A percentile compares a stretch with the other conserved stretches of the same genome.
Conservation (phyloP, 2,113 vertebrate genomes). For the Poeciliopsis turrubarensis region DNA sequence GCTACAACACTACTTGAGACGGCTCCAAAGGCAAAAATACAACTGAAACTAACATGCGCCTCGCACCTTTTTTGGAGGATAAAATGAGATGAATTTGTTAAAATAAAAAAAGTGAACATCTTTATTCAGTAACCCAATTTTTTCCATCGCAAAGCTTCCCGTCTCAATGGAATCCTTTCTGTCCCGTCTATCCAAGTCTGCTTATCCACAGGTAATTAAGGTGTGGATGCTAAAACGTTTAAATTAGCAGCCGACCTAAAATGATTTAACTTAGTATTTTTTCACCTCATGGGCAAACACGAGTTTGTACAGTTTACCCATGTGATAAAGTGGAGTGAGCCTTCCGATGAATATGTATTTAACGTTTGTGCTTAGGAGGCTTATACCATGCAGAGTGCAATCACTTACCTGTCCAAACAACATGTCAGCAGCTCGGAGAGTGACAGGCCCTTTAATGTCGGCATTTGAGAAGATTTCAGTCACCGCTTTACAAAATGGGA, state of each 20-base stretch:
- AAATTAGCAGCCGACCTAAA: background rate
- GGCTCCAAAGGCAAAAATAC: too few species aligned
- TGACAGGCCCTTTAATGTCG: slow-evolving; percentile 42
- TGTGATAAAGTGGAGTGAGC: background rate
- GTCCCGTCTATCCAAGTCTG: background rate
- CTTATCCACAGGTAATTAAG: background rate
- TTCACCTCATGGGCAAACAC: background rate
- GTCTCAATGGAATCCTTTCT: background rate
- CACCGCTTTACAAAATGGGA: slow-evolving; percentile 25
- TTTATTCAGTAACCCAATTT: background rate
- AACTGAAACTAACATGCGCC: too few species aligned
- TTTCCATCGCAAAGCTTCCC: background rate
- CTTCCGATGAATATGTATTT: background rate
- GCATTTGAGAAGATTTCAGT: slow-evolving; percentile 32
- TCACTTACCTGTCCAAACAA: slow-evolving; percentile 53
- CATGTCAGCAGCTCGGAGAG: slow-evolving; percentile 16
- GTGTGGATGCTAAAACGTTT: background rate
- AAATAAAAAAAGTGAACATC: background rate
- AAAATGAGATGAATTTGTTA: background rate
- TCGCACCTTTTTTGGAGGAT: too few species aligned
- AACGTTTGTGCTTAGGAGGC: background rate
- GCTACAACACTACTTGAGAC: too few species aligned
- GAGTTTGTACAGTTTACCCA: background rate
- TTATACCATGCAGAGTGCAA: slow-evolving; percentile 11
- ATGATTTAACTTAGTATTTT: background rate